Evolutionary conservation across 2,797 vertebrate genomes (phyloP).

Genomic region (Anguilla marmorata): DNA sequence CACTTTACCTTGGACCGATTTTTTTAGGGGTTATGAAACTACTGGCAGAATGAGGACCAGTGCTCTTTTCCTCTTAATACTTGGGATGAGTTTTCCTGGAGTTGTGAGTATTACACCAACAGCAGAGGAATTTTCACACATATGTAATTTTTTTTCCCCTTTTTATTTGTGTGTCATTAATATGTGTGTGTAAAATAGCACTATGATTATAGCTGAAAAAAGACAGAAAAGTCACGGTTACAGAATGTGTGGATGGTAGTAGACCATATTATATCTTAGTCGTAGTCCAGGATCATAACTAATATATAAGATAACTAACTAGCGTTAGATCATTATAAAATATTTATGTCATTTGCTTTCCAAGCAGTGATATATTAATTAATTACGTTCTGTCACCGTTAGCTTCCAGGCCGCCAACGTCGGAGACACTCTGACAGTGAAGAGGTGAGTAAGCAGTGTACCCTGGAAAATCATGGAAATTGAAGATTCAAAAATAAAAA

Average conservation of each 20-base stretch:
- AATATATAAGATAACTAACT: too few species aligned
- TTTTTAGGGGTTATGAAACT: conserved; percentile 3
- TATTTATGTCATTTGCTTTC: background rate
- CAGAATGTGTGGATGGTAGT: background rate
- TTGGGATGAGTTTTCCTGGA: conserved; percentile 25
- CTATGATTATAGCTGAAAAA: background rate
- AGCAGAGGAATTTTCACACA: background rate
- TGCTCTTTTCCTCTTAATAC: conserved; percentile 3
- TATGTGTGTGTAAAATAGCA: background rate
- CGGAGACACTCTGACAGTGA: conserved; percentile 10
- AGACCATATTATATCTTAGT: background rate
- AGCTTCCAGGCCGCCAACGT: conserved; percentile 17
- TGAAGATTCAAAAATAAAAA: background rate
- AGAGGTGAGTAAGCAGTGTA: conserved; percentile 18
- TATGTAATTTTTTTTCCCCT: background rate
- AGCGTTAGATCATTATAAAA: background rate
- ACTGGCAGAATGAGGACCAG: conserved; percentile 10
- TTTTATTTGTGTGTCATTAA: background rate
- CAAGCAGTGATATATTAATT: background rate
- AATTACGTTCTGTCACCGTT: background rate
- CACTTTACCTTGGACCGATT: background rate
- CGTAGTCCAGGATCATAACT: too few species aligned
- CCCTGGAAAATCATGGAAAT: background rate
- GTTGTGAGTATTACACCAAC: conserved; percentile 15
- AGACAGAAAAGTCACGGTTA: background rate